Base-by-base conservation (phyloP, 2,888 invertebrate species). In the Eucera pruinosa region DNA sequence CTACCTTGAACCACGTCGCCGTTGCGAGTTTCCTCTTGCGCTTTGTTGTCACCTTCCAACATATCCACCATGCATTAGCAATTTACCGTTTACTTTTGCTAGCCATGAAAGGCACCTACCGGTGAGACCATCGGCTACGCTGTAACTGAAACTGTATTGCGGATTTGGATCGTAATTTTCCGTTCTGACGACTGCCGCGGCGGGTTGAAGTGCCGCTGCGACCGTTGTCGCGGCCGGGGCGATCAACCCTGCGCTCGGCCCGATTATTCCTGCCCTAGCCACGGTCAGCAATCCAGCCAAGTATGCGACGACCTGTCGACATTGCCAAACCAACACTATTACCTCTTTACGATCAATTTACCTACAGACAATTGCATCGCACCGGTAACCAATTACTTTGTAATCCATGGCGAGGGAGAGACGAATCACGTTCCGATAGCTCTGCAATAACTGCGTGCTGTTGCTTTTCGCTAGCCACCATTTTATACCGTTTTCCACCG, bases 41-140 rank as follows among this genome's bases (percentile, higher is more conserved):
- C 89, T 68, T 91, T 91, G 86, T 90, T 90, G 82, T 91, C 91
- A 20, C 91, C 91, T n/a, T n/a, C n/a, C n/a, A n/a, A n/a, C n/a
- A n/a, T n/a, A n/a, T n/a, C 33, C 3, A 33, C 33, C 7, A 7
- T 33, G 33, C 33, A 33, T 7, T 3, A 33, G 33, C 33, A 33
- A 33, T 7, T 7, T 7, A 33, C n/a, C 3, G 33, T 33, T 33
- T 7, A 33, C 33, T n/a, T n/a, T 33, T 33, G 7, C 33, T 33
- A 3, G 33, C 7, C 3, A 33, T 7, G 33, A 7, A 33, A n/a
- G n/a, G n/a, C n/a, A 80, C 74, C 77, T 83, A 91, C 91, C 91
- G 0, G 91, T 91, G 25, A 89, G 81, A 52, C 87, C 88, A 77
- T 91, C 91, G 20, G 90, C 89, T 6, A 91, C 89, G 78, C 89